Conservation (phyloP, 2,888 invertebrate genomes). For the Dinocampus coccinellae region DNA sequence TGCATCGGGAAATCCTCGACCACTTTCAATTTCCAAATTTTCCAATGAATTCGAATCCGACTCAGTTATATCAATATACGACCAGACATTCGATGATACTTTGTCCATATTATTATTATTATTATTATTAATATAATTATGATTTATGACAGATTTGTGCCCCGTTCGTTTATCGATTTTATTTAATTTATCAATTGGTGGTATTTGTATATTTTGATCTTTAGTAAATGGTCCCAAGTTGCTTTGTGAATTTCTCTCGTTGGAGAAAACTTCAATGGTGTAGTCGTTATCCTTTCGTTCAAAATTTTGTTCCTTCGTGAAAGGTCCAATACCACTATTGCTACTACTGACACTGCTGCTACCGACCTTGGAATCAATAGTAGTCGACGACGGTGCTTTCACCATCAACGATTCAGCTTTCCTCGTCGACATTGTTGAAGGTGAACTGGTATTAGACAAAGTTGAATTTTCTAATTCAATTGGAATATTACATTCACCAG, state of each 20-base stretch:
- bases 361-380: slow-evolving; percentile 8
- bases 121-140: slow-evolving; percentile 9
- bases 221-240: slow-evolving; percentile 63
- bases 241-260: slow-evolving; percentile 49
- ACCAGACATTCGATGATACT: slow-evolving; percentile 50
- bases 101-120: background rate
- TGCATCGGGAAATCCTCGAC: slow-evolving; percentile 60
- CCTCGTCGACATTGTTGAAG: slow-evolving; percentile 25
- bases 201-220: slow-evolving; percentile 55
- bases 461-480: slow-evolving; percentile 66
- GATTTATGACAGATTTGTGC: background rate
- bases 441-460: slow-evolving; percentile 34
- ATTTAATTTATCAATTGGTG: background rate
- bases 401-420: slow-evolving; percentile 32
- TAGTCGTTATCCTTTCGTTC: slow-evolving; percentile 44
- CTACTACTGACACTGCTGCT: slow-evolving; percentile 15
- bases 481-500: slow-evolving; percentile 83
- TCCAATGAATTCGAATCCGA: slow-evolving; percentile 65
- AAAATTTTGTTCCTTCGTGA: slow-evolving; percentile 57
- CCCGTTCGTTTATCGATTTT: background rate
- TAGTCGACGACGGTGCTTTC: slow-evolving; percentile 29
- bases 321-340: slow-evolving; percentile 56
- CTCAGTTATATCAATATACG: slow-evolving; percentile 57
- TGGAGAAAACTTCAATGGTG: slow-evolving; percentile 41
- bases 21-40: slow-evolving; percentile 57